These are phyloP conservation scores for Arctocebus calabarensis DNA, from an alignment of 2,797 vertebrate genomes.

Conservation along the genomic window DNA sequence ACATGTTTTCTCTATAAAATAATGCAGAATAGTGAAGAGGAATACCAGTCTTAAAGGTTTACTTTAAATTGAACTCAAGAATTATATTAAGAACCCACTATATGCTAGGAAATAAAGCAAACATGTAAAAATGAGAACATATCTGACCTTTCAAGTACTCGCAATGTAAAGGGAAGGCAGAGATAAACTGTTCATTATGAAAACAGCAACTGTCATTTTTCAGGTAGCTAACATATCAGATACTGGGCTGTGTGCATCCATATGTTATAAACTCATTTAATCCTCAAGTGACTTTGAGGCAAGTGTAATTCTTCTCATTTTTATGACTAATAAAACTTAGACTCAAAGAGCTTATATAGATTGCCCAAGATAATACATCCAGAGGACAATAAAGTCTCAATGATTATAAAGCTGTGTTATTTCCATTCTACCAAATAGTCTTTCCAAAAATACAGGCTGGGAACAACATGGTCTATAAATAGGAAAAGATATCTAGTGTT, in stretches of 20 bases:
- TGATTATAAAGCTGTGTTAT: background rate
- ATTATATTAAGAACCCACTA: background rate
- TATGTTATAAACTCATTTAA: background rate
- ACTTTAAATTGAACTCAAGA: slow-evolving; percentile 28
- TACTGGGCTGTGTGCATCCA: background rate
- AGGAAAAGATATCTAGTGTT: background rate
- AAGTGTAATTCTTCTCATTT: background rate
- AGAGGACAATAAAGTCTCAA: background rate
- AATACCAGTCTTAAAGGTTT: background rate
- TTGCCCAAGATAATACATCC: background rate
- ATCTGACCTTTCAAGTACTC: background rate
- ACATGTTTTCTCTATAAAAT: slow-evolving; percentile 33
- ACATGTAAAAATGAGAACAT: slow-evolving; percentile 3
- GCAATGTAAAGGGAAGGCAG: background rate
- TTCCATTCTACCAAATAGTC: background rate
- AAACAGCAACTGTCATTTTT: background rate
- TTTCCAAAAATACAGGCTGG: background rate
- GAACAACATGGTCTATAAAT: background rate
- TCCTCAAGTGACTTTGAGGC: background rate
- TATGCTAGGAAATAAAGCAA: background rate
- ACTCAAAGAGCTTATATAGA: background rate
- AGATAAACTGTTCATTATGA: background rate
- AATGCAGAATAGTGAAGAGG: background rate
- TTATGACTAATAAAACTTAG: slow-evolving; percentile 2
- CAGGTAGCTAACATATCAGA: background rate